Percentiles rank a stretch among this genome's conserved stretches.
These are phyloP conservation scores for Dasyurus viverrinus DNA, from an alignment of 2,113 vertebrate genomes.

Conservation along the genomic window DNA sequence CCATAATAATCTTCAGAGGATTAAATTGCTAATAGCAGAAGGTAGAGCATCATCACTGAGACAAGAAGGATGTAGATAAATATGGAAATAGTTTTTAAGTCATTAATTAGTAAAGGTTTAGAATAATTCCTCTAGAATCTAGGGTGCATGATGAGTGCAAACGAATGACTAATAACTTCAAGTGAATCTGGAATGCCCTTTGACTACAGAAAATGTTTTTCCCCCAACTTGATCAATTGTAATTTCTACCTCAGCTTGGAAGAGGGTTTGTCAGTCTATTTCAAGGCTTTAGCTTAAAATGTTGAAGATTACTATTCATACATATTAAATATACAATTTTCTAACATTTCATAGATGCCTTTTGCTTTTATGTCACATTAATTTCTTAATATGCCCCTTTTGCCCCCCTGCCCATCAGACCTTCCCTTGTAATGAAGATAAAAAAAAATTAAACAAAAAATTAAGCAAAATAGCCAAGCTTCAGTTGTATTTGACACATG, in stretches of 20 bases:
- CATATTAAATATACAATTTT: neutral
- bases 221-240: neutral
- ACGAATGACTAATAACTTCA: neutral
- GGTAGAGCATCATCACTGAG: neutral
- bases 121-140: neutral
- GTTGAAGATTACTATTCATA: neutral
- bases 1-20: neutral
- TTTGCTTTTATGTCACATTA: neutral
- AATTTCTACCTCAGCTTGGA: neutral
- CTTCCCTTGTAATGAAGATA: neutral
- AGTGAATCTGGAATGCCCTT: neutral
- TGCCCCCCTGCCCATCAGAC: neutral
- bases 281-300: neutral
- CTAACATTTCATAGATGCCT: neutral
- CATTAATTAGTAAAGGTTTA: neutral
- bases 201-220: neutral
- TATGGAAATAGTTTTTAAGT: neutral
- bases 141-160: neutral
- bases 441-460: neutral
- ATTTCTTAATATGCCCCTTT: neutral
- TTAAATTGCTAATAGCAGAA: neutral
- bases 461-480: neutral
- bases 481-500: neutral
- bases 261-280: neutral
- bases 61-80: neutral